These are phyloP conservation scores for Salticus scenicus DNA, from an alignment of 2,888 invertebrate species.

Conservation along the genomic window DNA sequence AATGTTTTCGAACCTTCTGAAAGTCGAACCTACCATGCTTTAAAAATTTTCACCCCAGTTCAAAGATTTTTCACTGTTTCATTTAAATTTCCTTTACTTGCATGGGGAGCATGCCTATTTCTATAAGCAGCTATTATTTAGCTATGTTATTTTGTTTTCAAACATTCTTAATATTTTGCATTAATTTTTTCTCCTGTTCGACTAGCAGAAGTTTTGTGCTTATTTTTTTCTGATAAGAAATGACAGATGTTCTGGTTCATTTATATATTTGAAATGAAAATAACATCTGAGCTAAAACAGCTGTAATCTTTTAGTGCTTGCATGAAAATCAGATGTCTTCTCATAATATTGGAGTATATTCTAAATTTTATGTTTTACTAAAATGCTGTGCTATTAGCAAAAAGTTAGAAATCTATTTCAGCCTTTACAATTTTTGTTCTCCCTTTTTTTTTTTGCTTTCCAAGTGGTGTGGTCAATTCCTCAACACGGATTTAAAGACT, in stretches of 20 bases:
- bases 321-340: constrained; percentile 4
- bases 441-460: constrained; percentile 65
- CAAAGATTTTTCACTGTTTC: not conserved
- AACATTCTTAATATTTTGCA: not conserved
- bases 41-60: not conserved
- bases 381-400: constrained; percentile 42
- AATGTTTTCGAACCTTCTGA: not conserved
- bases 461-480: constrained; percentile 73
- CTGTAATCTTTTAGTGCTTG: not conserved
- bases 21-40: not conserved
- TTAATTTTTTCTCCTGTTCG: not conserved
- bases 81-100: not conserved
- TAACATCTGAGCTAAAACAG: too few relatives aligned
- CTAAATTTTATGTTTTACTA: constrained; percentile 15
- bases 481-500: constrained; percentile 72
- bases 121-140: not conserved
- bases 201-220: constrained; percentile 12
- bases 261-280: not conserved
- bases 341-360: constrained; percentile 2
- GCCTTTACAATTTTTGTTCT: constrained; percentile 64
- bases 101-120: not conserved
- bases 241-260: not conserved
- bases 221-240: not conserved
- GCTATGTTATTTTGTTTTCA: not conserved
- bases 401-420: constrained; percentile 40